Conservation (phyloP, 1,140 invertebrate genomes). For the Drosophila bifasciata region DNA sequence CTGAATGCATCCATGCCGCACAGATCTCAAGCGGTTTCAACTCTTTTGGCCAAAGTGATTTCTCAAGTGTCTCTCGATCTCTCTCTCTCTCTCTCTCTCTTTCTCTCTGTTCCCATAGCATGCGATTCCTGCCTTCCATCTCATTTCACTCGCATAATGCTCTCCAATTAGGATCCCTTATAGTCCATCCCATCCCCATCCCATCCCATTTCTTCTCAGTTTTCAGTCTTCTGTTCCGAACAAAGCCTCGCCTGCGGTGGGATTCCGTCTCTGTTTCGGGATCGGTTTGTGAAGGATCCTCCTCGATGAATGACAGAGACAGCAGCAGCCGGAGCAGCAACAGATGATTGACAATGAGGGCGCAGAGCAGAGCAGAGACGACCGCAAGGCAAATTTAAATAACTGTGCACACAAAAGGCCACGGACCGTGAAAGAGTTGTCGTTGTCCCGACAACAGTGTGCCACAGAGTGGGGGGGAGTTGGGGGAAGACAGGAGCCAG, state of each 20-base stretch:
- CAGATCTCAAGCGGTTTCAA: too few relatives aligned
- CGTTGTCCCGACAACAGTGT: constrained; percentile 7
- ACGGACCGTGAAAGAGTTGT: constrained; percentile 33
- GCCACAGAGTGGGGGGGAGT: too few relatives aligned
- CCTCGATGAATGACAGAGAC: constrained; percentile 37
- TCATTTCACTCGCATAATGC: constrained; percentile 36
- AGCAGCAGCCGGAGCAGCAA: constrained; percentile 32
- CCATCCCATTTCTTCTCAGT: not conserved
- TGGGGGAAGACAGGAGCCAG: constrained; percentile 8
- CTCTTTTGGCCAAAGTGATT: too few relatives aligned
- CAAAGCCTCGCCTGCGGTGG: constrained; percentile 9
- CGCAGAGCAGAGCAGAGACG: constrained; percentile 12
- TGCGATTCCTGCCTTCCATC: constrained; percentile 24
- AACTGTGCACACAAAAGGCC: constrained; percentile 60
- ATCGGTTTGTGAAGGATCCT: constrained; percentile 28
- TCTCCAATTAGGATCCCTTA: constrained; percentile 29
- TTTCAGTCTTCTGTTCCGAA: constrained; percentile 1
- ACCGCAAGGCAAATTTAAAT: constrained; percentile 79
- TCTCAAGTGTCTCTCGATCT: too few relatives aligned
- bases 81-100: not conserved
- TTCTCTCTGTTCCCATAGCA: not conserved
- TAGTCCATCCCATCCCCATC: not conserved
- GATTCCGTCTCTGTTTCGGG: constrained; percentile 34
- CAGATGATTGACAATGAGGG: constrained; percentile 75
- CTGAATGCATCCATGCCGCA: too few relatives aligned